These are phyloP conservation scores for Argopecten irradians DNA, from an alignment of 1,140 invertebrate species.

Conservation along the genomic window DNA sequence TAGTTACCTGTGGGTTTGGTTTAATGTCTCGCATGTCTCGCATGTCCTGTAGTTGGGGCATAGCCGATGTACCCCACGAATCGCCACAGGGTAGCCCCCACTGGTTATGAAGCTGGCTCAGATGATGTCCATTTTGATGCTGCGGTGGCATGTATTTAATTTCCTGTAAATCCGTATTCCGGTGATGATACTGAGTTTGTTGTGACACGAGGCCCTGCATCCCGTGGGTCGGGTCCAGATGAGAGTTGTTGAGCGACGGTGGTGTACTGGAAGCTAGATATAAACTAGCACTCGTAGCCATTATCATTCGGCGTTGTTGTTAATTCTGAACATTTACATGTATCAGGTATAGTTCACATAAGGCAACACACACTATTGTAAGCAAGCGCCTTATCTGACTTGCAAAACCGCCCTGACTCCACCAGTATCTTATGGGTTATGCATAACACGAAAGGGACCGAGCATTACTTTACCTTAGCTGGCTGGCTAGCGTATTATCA, in stretches of 20 bases:
- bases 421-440: conserved; percentile 61
- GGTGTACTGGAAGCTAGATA: conserved; percentile 67
- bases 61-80: conserved; percentile 83
- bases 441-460: conserved; percentile 58
- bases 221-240: conserved; percentile 57
- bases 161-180: conserved; percentile 81
- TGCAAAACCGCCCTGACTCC: conserved; percentile 61
- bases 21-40: conserved; percentile 76
- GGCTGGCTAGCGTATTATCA: conserved; percentile 56
- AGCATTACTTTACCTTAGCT: conserved; percentile 51
- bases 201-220: conserved; percentile 63
- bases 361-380: conserved; percentile 34
- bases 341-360: conserved; percentile 51
- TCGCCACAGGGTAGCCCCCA: conserved; percentile 86
- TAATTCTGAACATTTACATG: conserved; percentile 48
- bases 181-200: conserved; percentile 59
- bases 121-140: conserved; percentile 82
- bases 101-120: conserved; percentile 83
- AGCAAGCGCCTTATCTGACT: conserved; percentile 61
- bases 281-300: conserved; percentile 64
- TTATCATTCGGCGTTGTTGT: conserved; percentile 56
- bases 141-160: conserved; percentile 93
- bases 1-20: conserved; percentile 77
- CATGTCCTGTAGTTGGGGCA: conserved; percentile 59
- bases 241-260: conserved; percentile 60